Percentiles rank a stretch among this genome's conserved stretches.
Evolutionary conservation across 2,797 vertebrate species (phyloP).

Genomic region (Diglossa cyanea): DNA sequence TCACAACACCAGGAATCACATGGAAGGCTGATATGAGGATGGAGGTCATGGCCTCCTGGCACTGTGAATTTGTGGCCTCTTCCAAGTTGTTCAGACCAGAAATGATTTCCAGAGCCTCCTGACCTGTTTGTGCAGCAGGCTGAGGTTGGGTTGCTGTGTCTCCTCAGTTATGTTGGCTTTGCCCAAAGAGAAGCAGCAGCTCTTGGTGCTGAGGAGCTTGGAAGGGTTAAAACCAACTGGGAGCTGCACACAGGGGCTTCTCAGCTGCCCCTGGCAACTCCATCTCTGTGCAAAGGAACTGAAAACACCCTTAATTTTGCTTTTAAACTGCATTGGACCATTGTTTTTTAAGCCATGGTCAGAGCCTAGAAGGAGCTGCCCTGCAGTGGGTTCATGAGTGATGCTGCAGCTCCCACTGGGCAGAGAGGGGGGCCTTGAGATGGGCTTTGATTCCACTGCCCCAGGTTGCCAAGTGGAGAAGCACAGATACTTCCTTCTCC

Average conservation of each 20-base stretch:
- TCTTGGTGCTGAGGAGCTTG: background rate
- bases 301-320: background rate
- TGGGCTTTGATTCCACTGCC: background rate
- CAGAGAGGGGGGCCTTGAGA: background rate
- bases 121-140: background rate
- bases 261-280: background rate
- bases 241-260: background rate
- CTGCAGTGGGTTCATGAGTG: background rate
- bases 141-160: background rate
- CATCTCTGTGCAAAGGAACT: background rate
- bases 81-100: background rate
- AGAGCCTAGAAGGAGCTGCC: background rate
- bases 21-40: accelerated
- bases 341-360: background rate
- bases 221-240: background rate
- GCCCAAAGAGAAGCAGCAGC: background rate
- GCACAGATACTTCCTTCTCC: background rate
- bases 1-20: accelerated
- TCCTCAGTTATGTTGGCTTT: background rate
- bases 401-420: background rate
- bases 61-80: background rate
- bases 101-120: background rate
- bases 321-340: background rate
- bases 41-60: background rate
- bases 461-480: background rate